Evolutionary conservation across 2,888 invertebrate genomes (phyloP).

Genomic region (Steinernema hermaphroditum): DNA sequence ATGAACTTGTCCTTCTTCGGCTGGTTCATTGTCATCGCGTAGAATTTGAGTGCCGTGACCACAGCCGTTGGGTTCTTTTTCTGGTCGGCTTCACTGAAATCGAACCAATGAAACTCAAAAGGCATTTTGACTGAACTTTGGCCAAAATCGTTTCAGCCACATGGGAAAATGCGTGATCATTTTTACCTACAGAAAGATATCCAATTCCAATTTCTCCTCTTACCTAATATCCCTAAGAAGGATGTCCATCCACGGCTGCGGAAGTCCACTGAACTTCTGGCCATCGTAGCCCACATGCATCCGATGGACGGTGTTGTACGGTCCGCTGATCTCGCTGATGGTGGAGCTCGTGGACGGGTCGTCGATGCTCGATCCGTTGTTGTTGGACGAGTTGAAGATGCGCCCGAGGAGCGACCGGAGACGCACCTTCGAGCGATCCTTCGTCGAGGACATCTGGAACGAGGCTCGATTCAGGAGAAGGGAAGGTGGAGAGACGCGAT

Average conservation of each 20-base stretch:
- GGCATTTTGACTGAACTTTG: no score
- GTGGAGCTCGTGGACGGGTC: constrained; percentile 34
- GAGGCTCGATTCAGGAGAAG: no score
- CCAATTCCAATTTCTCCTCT: no score
- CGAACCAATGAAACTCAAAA: constrained; percentile 8
- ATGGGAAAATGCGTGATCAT: no score
- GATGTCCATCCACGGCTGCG: constrained; percentile 64
- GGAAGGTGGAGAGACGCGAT: neutral
- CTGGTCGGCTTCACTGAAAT: constrained; percentile 70
- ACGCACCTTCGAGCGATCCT: constrained; percentile 37
- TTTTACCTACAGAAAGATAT: no score
- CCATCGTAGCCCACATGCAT: constrained; percentile 64
- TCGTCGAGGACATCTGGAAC: constrained; percentile 29
- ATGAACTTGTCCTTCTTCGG: constrained; percentile 61
- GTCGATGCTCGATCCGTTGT: constrained; percentile 25
- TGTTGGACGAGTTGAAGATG: constrained; percentile 36
- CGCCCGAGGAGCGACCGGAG: constrained; percentile 40
- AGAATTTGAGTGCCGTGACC: constrained; percentile 85
- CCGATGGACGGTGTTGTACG: constrained; percentile 63
- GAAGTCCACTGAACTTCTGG: constrained; percentile 64
- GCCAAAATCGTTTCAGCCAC: no score
- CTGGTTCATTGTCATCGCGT: constrained; percentile 71
- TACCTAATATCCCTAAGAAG: constrained; percentile 61
- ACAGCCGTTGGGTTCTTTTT: constrained; percentile 79
- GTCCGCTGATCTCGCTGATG: constrained; percentile 59